Evolutionary conservation across 2,888 invertebrate species (phyloP).

Genomic region (Cyrtodaria siliqua): DNA sequence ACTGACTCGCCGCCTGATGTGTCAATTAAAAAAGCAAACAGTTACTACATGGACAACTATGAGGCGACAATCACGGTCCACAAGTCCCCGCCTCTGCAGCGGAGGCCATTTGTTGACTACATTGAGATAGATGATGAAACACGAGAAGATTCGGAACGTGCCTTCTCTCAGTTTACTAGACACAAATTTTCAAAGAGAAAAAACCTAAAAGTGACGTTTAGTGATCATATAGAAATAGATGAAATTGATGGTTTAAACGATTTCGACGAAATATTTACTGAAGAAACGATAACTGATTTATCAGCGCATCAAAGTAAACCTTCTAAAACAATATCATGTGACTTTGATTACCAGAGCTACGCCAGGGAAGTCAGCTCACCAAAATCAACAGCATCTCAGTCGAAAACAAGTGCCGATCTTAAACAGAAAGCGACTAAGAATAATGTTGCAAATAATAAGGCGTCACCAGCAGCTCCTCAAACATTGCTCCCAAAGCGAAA

Average conservation of each 20-base stretch:
- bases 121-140: conserved; percentile 58
- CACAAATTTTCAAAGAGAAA: conserved; percentile 37
- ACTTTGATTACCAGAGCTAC: not conserved
- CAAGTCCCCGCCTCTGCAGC: conserved; percentile 52
- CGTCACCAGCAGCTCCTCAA: conserved; percentile 1
- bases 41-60: conserved; percentile 55
- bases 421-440: too few species aligned
- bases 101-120: conserved; percentile 10
- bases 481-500: conserved; percentile 46
- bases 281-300: conserved; percentile 34
- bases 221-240: conserved; percentile 57
- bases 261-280: conserved; percentile 17
- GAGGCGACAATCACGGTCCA: conserved; percentile 53
- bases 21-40: conserved; percentile 29
- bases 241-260: conserved; percentile 28
- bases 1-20: not conserved
- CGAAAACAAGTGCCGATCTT: too few species aligned
- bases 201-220: conserved; percentile 52
- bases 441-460: too few species aligned
- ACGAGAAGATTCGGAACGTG: conserved; percentile 19
- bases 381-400: too few species aligned
- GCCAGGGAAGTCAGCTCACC: not conserved
- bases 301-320: conserved; percentile 20
- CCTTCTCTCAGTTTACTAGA: not conserved
- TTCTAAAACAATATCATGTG: not conserved